Evolutionary conservation across 1,140 invertebrate genomes (phyloP).

Genomic region (Oedothorax gibbosus): DNA sequence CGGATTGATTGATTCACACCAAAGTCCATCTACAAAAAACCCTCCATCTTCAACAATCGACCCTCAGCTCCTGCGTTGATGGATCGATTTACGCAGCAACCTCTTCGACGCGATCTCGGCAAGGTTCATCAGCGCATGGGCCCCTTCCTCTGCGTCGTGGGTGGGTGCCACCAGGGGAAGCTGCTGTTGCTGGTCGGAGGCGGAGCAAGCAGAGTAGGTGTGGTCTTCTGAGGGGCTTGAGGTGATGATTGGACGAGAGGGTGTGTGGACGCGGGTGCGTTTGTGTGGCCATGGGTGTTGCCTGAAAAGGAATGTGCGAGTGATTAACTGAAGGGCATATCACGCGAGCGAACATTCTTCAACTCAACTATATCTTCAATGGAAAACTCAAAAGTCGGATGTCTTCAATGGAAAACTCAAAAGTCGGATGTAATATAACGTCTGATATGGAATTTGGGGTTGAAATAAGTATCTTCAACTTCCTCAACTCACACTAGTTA

Average conservation of each 20-base stretch:
- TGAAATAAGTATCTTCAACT: too few relatives aligned
- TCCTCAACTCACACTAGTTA: too few relatives aligned
- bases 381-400: too few relatives aligned
- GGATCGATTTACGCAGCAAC: conserved; percentile 18
- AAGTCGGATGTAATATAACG: too few relatives aligned
- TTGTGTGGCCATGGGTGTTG: background rate
- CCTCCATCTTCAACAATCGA: too few relatives aligned
- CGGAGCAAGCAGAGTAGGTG: conserved; percentile 74
- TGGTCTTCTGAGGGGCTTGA: conserved; percentile 83
- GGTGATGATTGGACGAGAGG: conserved; percentile 74
- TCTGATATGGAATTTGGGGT: too few relatives aligned
- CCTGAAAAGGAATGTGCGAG: conserved; percentile 4
- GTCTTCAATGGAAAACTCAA: too few relatives aligned
- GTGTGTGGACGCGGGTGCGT: too few relatives aligned
- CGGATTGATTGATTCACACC: background rate
- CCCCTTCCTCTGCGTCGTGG: conserved; percentile 75
- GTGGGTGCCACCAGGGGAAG: conserved; percentile 5
- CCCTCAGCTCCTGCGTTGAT: background rate
- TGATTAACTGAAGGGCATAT: too few relatives aligned
- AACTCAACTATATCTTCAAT: too few relatives aligned
- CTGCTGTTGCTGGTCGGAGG: conserved; percentile 62
- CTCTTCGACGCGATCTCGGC: conserved; percentile 67
- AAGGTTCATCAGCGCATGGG: conserved; percentile 81
- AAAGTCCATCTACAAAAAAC: conserved; percentile 25
- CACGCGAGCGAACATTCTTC: too few relatives aligned